Base-by-base conservation (phyloP, 2,888 invertebrate species). In the Conus canariensis region DNA sequence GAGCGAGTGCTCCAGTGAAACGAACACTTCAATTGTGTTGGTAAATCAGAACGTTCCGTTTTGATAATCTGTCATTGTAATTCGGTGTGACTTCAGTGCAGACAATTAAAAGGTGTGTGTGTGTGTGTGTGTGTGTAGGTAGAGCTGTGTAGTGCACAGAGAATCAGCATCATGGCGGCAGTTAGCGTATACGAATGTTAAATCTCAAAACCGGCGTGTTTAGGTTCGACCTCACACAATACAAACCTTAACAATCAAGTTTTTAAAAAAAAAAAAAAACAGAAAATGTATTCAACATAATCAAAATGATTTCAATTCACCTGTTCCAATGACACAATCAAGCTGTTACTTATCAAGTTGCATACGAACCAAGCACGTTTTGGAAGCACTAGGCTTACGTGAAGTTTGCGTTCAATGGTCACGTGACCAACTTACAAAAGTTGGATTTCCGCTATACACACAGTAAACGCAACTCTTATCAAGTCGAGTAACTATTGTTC, bases 401-500 rank as follows among this genome's bases (percentile, higher is more conserved):
- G 22, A 16, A 25, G 58, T 16, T 58, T 56, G 83, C 83, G 45
- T 83, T 56, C 56, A 9, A 5, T 16, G 8, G 58, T 56, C 83
- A 83, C 83, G 83, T 83, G 83, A 83, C 45, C 58, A 83, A 19
- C 22, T 58, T 83, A 45, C 45, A 45, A 45, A 45, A 82, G 30
- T 30, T 45, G 19, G 58, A 19, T 19, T 58, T 22, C 22, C 8
- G 19, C 22, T 45, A 83, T 56, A 22, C 45, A 16, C 45, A 56
- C 56, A 58, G 22, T 56, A 22, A 22, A 56, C 83, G 3, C 16
- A 83, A 9, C 14, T 9, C 45, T 25, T 58, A 45, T 14, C 83
- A 22, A 22, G 30, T 14, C 7, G 25, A 80, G 7, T 45, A 45
- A 45, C 45, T 45, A 45, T 45, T 45, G 45, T 45, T 45, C 45